A percentile compares a stretch with the other conserved stretches of the same genome.
phyloP scores from a whole-genome alignment of 2,113 vertebrate species.

The Fulmarus glacialis region DNA sequence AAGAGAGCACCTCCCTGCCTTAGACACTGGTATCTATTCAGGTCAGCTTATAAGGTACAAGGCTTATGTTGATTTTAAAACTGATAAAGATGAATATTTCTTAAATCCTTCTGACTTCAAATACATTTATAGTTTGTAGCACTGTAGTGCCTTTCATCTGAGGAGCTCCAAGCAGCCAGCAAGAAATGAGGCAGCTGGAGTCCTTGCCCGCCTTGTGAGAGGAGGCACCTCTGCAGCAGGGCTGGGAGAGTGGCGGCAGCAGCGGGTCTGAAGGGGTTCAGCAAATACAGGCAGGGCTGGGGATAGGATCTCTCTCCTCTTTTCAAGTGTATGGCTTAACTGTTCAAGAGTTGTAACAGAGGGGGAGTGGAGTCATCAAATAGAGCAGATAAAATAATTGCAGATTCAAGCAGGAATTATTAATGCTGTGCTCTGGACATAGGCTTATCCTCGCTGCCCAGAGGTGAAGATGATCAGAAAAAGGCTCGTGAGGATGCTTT shows the following conservation, averaged over 20 bases:
- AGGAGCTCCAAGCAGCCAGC: not conserved
- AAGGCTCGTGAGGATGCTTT: not conserved
- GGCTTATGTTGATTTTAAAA: not conserved
- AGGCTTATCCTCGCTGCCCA: not conserved
- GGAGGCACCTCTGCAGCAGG: not conserved
- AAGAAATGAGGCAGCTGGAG: not conserved
- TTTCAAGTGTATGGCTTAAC: not conserved
- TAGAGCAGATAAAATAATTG: not conserved
- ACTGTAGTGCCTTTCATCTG: not conserved
- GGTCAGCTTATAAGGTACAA: not conserved
- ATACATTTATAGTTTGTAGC: not conserved
- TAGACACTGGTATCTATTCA: not conserved
- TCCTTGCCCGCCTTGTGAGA: not conserved
- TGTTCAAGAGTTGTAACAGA: not conserved
- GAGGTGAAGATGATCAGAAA: not conserved
- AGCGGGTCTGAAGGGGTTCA: not conserved
- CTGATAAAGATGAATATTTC: not conserved
- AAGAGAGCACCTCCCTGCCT: not conserved
- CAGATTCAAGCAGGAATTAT: not conserved
- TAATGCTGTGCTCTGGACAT: not conserved
- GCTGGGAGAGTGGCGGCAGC: not conserved
- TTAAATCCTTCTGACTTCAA: not conserved
- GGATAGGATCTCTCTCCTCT: not conserved
- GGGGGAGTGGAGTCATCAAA: not conserved
- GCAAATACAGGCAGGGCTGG: not conserved